A percentile compares a stretch with the other conserved stretches of the same genome.
phyloP scores from a whole-genome alignment of 2,113 vertebrate species.

The Dasyurus viverrinus region DNA sequence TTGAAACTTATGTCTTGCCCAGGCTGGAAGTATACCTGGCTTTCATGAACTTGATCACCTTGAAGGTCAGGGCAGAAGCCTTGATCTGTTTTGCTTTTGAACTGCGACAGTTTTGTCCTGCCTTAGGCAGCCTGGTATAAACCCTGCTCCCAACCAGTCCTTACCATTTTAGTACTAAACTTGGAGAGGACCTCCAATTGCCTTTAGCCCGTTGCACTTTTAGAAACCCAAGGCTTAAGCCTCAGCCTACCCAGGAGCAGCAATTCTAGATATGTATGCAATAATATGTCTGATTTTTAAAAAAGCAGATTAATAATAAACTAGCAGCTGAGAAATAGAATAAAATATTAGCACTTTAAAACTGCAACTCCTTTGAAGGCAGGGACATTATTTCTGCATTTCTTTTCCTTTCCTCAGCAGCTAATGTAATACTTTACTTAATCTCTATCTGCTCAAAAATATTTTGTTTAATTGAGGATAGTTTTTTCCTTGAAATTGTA shows the following conservation, averaged over 20 bases:
- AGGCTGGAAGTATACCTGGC: neutral
- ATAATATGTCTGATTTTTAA: neutral
- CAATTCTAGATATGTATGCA: neutral
- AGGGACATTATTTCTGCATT: neutral
- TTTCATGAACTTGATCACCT: neutral
- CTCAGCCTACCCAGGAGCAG: neutral
- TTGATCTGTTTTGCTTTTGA: neutral
- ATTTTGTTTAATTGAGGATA: neutral
- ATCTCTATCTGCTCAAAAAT: neutral
- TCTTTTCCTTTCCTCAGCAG: neutral
- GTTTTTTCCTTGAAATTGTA: neutral
- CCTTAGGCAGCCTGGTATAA: neutral
- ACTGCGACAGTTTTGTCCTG: neutral
- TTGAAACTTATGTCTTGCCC: neutral
- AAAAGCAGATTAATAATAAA: constrained; percentile 11
- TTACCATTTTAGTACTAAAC: neutral
- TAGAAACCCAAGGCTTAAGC: neutral
- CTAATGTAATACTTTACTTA: neutral
- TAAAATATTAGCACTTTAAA: neutral
- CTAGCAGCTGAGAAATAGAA: constrained; percentile 15
- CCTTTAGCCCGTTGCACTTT: neutral
- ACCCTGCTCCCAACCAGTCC: neutral
- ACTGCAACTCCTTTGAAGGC: neutral
- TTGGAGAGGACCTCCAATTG: neutral
- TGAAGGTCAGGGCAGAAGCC: neutral